phyloP scores from a whole-genome alignment of 2,113 vertebrate species.

The Protobothrops flavoviridis region DNA sequence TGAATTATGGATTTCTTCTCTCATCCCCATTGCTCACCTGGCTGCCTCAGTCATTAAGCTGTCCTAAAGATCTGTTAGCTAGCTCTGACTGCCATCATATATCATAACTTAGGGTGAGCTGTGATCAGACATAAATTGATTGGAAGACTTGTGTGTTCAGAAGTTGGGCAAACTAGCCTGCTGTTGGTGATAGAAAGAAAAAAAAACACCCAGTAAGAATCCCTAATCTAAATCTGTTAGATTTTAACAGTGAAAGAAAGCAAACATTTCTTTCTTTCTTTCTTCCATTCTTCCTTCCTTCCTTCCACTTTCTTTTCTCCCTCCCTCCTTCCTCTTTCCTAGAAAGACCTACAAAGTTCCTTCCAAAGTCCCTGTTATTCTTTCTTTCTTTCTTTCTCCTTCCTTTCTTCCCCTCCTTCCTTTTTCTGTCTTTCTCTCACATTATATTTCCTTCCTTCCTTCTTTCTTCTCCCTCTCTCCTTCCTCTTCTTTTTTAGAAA shows the following conservation, averaged over 20 bases:
- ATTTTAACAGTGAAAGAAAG: not conserved
- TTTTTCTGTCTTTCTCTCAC: no score
- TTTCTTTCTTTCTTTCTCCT: no score
- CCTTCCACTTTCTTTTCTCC: not conserved
- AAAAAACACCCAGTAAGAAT: constrained; percentile 18
- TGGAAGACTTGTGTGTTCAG: constrained; percentile 39
- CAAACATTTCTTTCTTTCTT: not conserved
- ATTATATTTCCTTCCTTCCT: no score
- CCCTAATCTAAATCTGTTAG: constrained; percentile 31
- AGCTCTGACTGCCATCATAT: constrained; percentile 53
- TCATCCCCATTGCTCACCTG: constrained; percentile 60
- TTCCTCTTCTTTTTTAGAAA: no score
- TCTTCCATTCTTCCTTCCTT: no score
- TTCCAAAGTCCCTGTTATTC: no score
- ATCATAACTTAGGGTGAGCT: constrained; percentile 53
- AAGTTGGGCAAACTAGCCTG: constrained; percentile 52
- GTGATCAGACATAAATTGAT: constrained; percentile 61
- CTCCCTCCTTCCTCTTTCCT: not conserved
- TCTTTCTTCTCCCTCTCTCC: no score
- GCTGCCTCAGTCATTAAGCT: constrained; percentile 67
- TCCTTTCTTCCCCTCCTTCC: no score
- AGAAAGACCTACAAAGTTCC: no score
- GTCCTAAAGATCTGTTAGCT: constrained; percentile 66
- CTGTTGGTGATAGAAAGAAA: constrained; percentile 32
- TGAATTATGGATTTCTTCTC: constrained; percentile 69